A percentile compares a stretch with the other conserved stretches of the same genome.
Conservation (phyloP, 2,113 vertebrate genomes). For the Tiliqua scincoides region DNA sequence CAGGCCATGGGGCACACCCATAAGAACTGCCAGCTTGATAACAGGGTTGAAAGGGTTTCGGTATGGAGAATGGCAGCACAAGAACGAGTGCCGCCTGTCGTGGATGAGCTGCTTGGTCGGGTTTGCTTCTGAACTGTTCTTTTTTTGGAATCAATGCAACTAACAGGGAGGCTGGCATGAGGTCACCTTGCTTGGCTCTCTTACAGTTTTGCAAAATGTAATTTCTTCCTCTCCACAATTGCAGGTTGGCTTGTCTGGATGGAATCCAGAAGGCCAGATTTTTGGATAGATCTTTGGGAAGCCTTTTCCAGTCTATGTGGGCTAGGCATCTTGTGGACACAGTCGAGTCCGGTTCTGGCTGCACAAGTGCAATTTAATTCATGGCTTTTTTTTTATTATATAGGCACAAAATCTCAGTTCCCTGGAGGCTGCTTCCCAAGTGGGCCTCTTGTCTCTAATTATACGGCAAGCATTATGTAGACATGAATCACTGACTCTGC, state of each 20-base stretch:
- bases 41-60: neutral
- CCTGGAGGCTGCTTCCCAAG: neutral
- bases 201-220: neutral
- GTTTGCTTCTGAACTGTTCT: neutral
- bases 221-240: neutral
- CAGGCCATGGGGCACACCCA: neutral
- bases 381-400: neutral
- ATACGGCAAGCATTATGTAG: neutral
- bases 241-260: neutral
- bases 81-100: neutral
- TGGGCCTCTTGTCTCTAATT: slow-evolving; percentile 23
- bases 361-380: neutral
- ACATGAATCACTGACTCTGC: neutral
- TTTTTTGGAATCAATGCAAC: neutral
- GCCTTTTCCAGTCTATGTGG: neutral
- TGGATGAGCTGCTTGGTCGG: neutral
- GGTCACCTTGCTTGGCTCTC: neutral
- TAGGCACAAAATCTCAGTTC: neutral
- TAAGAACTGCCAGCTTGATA: neutral
- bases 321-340: neutral
- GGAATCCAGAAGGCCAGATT: too few species aligned
- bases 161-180: neutral
- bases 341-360: neutral
- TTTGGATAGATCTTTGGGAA: neutral
- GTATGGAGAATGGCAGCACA: too few species aligned